Conservation (phyloP, 2,888 invertebrate species). For the Lomographa bimaculata region DNA sequence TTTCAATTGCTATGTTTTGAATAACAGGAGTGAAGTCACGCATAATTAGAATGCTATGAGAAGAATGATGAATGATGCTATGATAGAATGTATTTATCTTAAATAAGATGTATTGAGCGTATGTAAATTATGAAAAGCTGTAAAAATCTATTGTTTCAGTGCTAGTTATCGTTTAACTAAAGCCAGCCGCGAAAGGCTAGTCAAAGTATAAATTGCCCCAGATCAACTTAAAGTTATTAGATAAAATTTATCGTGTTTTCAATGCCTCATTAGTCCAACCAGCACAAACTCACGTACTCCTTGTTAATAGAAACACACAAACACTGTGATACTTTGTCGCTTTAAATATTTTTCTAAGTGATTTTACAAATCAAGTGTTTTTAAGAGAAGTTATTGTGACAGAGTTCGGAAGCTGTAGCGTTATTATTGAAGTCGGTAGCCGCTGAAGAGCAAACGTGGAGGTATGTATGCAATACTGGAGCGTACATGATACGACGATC, state of each 20-base stretch:
- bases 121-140: too few relatives aligned
- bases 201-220: conserved; percentile 29
- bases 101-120: too few relatives aligned
- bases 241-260: conserved; percentile 27
- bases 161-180: too few relatives aligned
- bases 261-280: conserved; percentile 31
- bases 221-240: conserved; percentile 32
- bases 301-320: background rate
- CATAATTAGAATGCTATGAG: too few relatives aligned
- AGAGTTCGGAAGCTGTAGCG: background rate
- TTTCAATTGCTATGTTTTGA: too few relatives aligned
- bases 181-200: background rate
- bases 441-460: conserved; percentile 9
- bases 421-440: conserved; percentile 1
- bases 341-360: background rate
- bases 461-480: conserved; percentile 7
- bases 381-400: conserved; percentile 5
- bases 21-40: too few relatives aligned
- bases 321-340: conserved; percentile 1
- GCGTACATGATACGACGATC: background rate
- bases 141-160: too few relatives aligned
- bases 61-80: too few relatives aligned
- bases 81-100: too few relatives aligned
- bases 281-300: conserved; percentile 13
- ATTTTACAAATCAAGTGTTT: too few relatives aligned